These are phyloP conservation scores for Amphipoea lucens DNA, from an alignment of 2,888 invertebrate species.

Conservation along the genomic window DNA sequence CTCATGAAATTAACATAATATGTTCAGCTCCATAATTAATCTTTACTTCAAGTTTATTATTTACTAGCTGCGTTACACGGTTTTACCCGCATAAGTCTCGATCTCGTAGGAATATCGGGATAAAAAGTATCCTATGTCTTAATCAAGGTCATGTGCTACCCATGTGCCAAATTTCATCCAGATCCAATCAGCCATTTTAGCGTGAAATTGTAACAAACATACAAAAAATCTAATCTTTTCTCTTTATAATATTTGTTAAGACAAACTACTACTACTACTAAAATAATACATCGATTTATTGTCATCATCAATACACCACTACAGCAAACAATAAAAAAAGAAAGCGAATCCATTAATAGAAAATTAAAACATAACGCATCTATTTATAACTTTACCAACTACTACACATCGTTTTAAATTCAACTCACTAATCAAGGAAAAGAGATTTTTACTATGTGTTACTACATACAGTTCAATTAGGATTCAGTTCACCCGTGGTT, in stretches of 20 bases:
- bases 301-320: background rate
- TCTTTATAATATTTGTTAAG: background rate
- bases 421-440: conserved; percentile 35
- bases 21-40: background rate
- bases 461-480: conserved; percentile 36
- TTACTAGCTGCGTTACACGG: background rate
- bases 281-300: background rate
- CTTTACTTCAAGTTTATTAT: background rate
- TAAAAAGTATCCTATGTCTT: background rate
- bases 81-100: background rate
- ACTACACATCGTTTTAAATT: conserved; percentile 23
- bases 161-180: background rate
- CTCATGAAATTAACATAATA: background rate
- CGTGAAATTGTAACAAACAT: too few relatives aligned
- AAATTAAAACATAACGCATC: background rate
- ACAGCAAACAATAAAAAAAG: background rate
- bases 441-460: conserved; percentile 41
- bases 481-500: conserved; percentile 50
- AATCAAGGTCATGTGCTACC: background rate
- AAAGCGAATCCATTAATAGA: background rate
- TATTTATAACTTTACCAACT: background rate
- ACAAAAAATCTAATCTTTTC: too few relatives aligned
- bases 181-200: background rate
- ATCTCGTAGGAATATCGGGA: background rate
- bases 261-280: too few relatives aligned